These are phyloP conservation scores for Cheilosia pagana DNA, from an alignment of 2,888 invertebrate genomes.

Conservation along the genomic window DNA sequence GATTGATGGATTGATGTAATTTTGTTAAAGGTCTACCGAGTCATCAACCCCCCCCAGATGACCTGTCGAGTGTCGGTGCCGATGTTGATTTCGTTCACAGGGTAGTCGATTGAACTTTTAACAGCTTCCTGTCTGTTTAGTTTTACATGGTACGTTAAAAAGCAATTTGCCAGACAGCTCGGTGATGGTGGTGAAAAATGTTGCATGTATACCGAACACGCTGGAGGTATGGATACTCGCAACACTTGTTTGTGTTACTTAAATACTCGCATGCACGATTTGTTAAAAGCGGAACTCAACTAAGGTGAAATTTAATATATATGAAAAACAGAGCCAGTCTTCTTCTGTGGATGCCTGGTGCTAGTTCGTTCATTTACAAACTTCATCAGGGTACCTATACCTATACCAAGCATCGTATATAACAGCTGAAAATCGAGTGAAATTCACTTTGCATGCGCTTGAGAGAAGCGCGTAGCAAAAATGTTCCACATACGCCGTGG, in stretches of 20 bases:
- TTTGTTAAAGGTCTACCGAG: slow-evolving; percentile 62
- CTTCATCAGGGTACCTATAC: not conserved
- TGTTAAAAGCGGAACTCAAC: slow-evolving; percentile 12
- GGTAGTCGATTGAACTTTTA: slow-evolving; percentile 67
- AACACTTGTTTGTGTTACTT: not conserved
- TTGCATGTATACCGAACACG: not conserved
- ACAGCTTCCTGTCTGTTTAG: slow-evolving; percentile 56
- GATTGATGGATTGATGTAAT: slow-evolving; percentile 71
- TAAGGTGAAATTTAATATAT: slow-evolving; percentile 12
- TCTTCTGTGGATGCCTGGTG: not conserved
- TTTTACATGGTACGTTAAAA: slow-evolving; percentile 42
- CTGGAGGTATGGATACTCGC: not conserved
- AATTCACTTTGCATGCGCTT: slow-evolving; percentile 3
- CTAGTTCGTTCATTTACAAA: not conserved
- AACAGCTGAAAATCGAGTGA: not conserved
- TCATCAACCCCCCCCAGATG: slow-evolving; percentile 60
- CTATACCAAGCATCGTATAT: no score
- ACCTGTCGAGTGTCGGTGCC: slow-evolving; percentile 59
- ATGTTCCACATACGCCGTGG: slow-evolving; percentile 22
- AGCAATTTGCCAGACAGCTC: slow-evolving; percentile 42
- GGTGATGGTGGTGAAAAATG: slow-evolving; percentile 10
- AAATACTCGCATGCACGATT: slow-evolving; percentile 4
- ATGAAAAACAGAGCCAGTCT: not conserved
- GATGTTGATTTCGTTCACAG: slow-evolving; percentile 44
- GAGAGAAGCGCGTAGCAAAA: not conserved